Evolutionary conservation across 2,888 invertebrate genomes (phyloP).

Genomic region (Oligia latruncula): DNA sequence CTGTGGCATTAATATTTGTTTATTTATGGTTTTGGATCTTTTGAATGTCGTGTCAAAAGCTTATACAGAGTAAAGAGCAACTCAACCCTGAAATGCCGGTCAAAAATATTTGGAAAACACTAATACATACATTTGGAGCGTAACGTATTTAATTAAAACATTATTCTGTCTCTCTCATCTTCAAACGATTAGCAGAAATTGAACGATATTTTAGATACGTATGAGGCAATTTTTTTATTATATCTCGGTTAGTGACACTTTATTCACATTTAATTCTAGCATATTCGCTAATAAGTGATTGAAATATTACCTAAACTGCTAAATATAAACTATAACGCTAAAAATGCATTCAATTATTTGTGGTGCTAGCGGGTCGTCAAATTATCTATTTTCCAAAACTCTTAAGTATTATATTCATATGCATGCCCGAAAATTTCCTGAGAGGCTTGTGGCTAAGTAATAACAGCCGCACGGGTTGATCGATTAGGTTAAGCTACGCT

Average conservation of each 20-base stretch:
- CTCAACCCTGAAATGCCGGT: neutral
- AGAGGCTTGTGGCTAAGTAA: too few species aligned
- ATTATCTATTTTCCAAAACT: neutral
- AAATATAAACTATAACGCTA: neutral
- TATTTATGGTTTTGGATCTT: neutral
- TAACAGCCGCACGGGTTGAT: too few species aligned
- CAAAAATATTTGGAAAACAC: neutral
- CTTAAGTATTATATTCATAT: neutral
- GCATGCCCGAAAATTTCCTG: neutral
- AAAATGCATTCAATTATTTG: neutral
- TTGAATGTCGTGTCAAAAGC: constrained; percentile 12
- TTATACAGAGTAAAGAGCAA: neutral
- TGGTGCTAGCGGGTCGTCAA: neutral
- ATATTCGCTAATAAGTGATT: neutral
- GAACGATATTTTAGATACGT: neutral
- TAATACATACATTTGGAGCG: neutral
- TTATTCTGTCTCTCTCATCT: neutral
- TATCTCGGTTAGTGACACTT: neutral
- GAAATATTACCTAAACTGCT: neutral
- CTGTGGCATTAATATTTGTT: constrained; percentile 5
- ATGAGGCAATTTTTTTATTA: neutral
- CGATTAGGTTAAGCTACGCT: too few species aligned
- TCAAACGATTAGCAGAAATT: neutral
- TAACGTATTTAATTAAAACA: neutral
- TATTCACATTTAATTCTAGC: neutral